These are phyloP conservation scores for Scytalopus superciliaris DNA, from an alignment of 2,113 vertebrate genomes.

Conservation along the genomic window DNA sequence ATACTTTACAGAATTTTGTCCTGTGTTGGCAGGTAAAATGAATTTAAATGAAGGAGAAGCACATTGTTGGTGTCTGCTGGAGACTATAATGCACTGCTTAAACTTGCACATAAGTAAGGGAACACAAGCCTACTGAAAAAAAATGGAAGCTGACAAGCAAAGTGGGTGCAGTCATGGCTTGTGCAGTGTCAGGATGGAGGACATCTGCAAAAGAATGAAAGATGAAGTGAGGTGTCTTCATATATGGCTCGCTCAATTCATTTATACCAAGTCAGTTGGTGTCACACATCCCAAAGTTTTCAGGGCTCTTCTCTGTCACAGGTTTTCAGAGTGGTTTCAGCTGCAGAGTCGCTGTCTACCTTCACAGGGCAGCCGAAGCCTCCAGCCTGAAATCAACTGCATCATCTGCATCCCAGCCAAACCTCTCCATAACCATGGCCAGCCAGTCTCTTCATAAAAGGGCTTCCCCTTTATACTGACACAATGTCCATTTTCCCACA, in stretches of 20 bases:
- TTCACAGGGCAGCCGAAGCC: background rate
- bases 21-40: background rate
- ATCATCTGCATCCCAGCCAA: background rate
- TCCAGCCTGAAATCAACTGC: background rate
- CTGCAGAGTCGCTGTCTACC: background rate
- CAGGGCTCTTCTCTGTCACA: background rate
- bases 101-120: background rate
- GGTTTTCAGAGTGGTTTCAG: background rate
- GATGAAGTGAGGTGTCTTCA: background rate
- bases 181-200: background rate
- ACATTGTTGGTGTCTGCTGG: background rate
- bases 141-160: background rate
- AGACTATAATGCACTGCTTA: background rate
- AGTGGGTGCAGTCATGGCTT: background rate
- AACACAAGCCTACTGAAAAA: background rate
- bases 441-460: background rate
- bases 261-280: background rate
- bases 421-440: background rate
- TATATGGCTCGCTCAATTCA: background rate
- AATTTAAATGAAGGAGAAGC: background rate
- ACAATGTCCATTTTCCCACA: rapidly evolving
- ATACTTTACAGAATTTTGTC: background rate
- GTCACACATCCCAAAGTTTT: background rate
- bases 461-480: background rate
- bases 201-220: background rate